phyloP scores from a whole-genome alignment of 2,113 vertebrate species.

The Rynchops niger region DNA sequence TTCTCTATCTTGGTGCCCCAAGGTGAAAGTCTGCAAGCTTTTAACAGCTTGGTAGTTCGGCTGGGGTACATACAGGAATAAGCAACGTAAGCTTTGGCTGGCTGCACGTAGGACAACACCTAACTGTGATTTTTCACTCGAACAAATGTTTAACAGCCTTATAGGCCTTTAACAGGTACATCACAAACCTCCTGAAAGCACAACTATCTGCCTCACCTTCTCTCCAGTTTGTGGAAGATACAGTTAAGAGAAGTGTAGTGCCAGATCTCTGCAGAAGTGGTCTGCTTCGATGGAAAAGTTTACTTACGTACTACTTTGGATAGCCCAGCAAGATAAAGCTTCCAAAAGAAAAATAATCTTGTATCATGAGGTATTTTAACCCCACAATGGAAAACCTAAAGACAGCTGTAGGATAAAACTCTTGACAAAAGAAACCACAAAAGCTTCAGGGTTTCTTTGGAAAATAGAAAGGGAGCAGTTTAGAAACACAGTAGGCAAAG shows the following conservation, averaged over 20 bases:
- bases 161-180: neutral
- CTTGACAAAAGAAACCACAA: neutral
- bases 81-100: neutral
- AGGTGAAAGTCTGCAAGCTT: neutral
- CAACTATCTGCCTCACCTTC: neutral
- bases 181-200: neutral
- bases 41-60: neutral
- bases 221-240: neutral
- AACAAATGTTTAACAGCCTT: neutral
- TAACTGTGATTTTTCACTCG: neutral
- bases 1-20: neutral
- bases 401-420: neutral
- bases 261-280: neutral
- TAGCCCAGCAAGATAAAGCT: neutral
- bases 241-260: neutral
- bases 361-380: neutral
- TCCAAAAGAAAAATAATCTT: neutral
- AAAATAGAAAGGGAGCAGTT: neutral
- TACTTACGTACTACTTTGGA: neutral
- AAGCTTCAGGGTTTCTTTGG: neutral
- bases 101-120: neutral
- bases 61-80: neutral
- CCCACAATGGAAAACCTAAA: neutral
- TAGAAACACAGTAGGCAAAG: neutral
- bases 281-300: neutral